phyloP scores from a whole-genome alignment of 2,113 vertebrate genomes.

The Phasianus colchicus region DNA sequence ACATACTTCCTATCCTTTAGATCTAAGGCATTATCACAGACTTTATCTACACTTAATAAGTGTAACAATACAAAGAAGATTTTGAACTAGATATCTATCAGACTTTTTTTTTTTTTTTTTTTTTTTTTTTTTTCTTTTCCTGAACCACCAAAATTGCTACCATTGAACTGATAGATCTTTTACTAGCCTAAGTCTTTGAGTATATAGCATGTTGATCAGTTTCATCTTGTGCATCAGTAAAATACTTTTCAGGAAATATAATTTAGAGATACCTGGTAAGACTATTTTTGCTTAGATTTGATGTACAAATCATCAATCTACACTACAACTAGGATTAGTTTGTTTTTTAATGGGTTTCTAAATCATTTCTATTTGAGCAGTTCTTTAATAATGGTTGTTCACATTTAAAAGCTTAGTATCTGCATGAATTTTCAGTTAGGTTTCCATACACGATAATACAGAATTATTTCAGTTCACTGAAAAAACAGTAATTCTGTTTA shows the following conservation, averaged over 20 bases:
- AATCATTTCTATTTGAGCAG: neutral
- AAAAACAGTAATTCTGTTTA: neutral
- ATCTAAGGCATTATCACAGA: neutral
- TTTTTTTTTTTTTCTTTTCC: neutral
- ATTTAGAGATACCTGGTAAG: neutral
- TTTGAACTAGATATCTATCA: neutral
- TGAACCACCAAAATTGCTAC: neutral
- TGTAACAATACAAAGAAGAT: neutral
- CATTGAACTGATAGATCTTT: neutral
- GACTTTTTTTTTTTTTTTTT: neutral
- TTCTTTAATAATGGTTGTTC: neutral
- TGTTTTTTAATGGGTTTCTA: neutral
- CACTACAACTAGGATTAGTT: neutral
- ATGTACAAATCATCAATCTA: neutral
- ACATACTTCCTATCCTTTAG: neutral
- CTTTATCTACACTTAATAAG: neutral
- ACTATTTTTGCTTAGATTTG: conserved; percentile 1
- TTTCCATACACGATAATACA: neutral
- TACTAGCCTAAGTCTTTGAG: neutral
- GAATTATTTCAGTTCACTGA: neutral
- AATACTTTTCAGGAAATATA: neutral
- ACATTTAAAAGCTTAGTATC: neutral
- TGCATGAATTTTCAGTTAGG: neutral
- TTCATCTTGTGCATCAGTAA: neutral
- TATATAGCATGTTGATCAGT: neutral